Base-by-base conservation (phyloP, 2,888 invertebrate genomes). In the Leptopterna dolabrata region DNA sequence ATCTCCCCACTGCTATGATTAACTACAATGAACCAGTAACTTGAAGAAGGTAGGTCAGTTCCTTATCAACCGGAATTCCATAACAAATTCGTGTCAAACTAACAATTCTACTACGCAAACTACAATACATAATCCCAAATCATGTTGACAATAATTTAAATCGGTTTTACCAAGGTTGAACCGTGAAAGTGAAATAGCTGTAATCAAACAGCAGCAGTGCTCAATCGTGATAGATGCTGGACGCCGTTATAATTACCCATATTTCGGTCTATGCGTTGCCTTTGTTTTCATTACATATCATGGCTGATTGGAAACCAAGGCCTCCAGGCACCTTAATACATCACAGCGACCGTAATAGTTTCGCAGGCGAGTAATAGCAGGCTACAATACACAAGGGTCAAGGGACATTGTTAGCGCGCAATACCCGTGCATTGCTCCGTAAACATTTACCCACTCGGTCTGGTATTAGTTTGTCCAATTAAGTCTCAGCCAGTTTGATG, bases 391-490 rank as follows among this genome's bases (percentile, higher is more conserved):
- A 73, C 30, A 30, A 16, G 73, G 7, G n/a, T 29, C 27, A 30
- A 16, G 73, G 36, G 73, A 73, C 73, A 73, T 73, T 16, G 73
- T 73, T 4, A 73, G 73, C 13, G 30, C 73, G 19, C 70, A 2
- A 19, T 36, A 73, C 36, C 41, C n/a, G 73, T 41, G n/a, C 41
- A 73, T 73, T 36, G 73, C 73, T 73, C n/a, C 36, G 45, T 78
- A 78, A 78, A 78, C 47, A 78, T 78, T 78, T 78, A 45, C 78
- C 14, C 47, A 78, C 78, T 45, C 78, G 45, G 47, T 43, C 78
- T 78, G 13, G 78, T 78, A 78, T 78, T 78, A 78, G 78, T 78
- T 45, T 45, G 45, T 78, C 78, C 78, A 78, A 78, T 78, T 78
- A 78, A 78, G 45, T 19, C 45, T 78, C 43, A 24, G 47, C 78